Evolutionary conservation across 2,888 invertebrate genomes (phyloP).

Genomic region (Nowickia ferox): DNA sequence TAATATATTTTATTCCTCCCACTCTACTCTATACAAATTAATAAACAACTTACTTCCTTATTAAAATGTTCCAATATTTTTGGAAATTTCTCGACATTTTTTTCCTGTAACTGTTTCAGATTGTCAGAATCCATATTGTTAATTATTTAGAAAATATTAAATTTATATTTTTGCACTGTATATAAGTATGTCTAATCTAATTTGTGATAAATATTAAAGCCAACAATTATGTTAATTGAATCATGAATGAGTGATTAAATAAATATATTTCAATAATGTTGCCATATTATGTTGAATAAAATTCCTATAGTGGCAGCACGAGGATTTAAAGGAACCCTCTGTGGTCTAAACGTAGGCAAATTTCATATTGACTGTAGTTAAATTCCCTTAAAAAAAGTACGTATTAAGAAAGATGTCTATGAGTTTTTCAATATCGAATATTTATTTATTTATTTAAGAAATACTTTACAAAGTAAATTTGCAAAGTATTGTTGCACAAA

Average conservation of each 20-base stretch:
- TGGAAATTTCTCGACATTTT: slow-evolving; percentile 77
- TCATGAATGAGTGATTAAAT: background rate
- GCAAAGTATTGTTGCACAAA: too few species aligned
- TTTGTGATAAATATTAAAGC: background rate
- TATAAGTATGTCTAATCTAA: background rate
- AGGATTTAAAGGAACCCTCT: too few species aligned
- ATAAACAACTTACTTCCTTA: slow-evolving; percentile 77
- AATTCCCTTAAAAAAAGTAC: too few species aligned
- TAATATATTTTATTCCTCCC: slow-evolving; percentile 2
- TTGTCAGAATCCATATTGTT: slow-evolving; percentile 79
- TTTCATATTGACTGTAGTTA: too few species aligned
- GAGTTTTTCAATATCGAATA: too few species aligned
- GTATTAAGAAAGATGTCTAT: too few species aligned
- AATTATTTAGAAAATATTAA: background rate
- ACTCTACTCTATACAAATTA: background rate
- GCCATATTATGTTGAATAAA: background rate
- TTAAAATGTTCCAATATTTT: slow-evolving; percentile 79
- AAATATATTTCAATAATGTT: background rate
- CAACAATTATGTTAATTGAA: background rate
- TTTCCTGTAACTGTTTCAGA: slow-evolving; percentile 77
- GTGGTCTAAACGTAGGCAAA: too few species aligned
- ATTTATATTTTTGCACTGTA: background rate
- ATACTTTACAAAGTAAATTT: too few species aligned
- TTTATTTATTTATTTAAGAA: too few species aligned
- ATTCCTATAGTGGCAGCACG: background rate